A percentile compares a stretch with the other conserved stretches of the same genome.
Conservation (phyloP, 2,888 invertebrate genomes). For the Phorcus lineatus region DNA sequence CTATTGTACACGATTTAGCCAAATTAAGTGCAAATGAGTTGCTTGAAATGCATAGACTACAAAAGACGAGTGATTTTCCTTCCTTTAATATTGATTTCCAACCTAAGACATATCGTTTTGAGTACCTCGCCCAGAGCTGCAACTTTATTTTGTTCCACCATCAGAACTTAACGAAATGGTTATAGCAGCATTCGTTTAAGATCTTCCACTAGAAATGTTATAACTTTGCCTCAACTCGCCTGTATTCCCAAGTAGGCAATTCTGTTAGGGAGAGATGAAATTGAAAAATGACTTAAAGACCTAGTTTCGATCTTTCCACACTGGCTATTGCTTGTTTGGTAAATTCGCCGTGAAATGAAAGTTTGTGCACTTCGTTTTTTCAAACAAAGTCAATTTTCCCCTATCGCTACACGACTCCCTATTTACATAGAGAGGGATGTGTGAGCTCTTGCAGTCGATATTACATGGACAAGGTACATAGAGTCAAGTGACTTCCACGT, state of each 20-base stretch:
- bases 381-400: neutral
- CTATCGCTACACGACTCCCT: neutral
- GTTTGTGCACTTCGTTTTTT: neutral
- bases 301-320: neutral
- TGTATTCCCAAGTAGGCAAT: too few species aligned
- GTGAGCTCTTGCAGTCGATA: neutral
- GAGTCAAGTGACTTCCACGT: too few species aligned
- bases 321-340: constrained; percentile 1
- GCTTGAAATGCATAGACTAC: neutral
- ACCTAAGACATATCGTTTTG: too few species aligned
- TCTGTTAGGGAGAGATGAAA: neutral
- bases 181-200: too few species aligned
- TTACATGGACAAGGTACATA: too few species aligned
- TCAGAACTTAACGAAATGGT: too few species aligned
- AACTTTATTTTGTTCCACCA: too few species aligned
- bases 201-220: too few species aligned
- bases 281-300: neutral
- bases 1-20: neutral
- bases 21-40: neutral
- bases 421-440: neutral
- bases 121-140: too few species aligned
- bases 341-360: constrained; percentile 13
- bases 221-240: too few species aligned
- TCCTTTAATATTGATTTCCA: too few species aligned
- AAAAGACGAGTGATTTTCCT: too few species aligned